Evolutionary conservation across 2,888 invertebrate genomes (phyloP), one percentile per base, ranked within the genome.

Genomic region (Bombylius major): DNA sequence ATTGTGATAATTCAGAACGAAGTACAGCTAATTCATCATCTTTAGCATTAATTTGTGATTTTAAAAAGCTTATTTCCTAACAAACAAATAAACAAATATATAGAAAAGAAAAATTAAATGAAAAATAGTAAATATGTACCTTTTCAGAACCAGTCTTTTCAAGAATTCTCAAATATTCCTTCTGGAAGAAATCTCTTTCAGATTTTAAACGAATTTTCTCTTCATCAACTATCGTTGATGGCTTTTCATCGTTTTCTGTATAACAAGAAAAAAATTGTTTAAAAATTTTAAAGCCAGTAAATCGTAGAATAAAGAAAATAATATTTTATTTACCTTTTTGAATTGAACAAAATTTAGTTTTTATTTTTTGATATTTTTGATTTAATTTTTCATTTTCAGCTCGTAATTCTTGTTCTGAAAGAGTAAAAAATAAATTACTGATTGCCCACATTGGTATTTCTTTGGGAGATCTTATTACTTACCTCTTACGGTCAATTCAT

Each of bases 401-500:
- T 56, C 75, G 70, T 42, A 81, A 65, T 61, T 72, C 68, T 50
- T 75, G 72, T 66, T 77, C 79, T 69, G 75, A 69, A 67, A 72
- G 73, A 23, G 1, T 34, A 32, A 54, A 32, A 42, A 12, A 6
- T 23, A 7, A 7, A 5, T 23, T 8, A 1, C 31, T 39, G 11
- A 31, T 34, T 23, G 14, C 23, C 5, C 32, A 50, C n/a, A 50
- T 36, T 8, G 23, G 23, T 23, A 23, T 23, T 23, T 23, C 1
- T 23, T 7, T 7, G 13, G n/a, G 14, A 50, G 9, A 23, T 14
- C 12, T 12, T 47, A 50, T 12, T 47, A 50, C 59, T 64, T 75
- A 78, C 79, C 86, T 59, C 79, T 82, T 63, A 78, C 73, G 61
- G 78, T 83, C 66, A 78, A 79, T 66, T 78, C 78, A 72, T 78